phyloP scores from a whole-genome alignment of 2,888 invertebrate genomes.

The Halictus quadricinctus region DNA sequence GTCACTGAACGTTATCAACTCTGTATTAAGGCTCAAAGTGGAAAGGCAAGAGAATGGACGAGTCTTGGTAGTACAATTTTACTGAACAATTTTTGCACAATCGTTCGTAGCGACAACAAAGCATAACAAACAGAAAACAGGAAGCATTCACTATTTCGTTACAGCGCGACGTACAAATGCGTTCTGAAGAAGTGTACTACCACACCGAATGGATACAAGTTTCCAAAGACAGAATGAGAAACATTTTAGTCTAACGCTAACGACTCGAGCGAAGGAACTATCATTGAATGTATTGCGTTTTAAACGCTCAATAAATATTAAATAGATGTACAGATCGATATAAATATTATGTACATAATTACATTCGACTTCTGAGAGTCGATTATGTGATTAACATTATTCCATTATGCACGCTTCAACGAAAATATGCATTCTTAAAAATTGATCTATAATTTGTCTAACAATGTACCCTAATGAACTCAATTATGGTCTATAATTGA shows the following conservation, averaged over 20 bases:
- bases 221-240: conserved; percentile 1
- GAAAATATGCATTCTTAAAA: conserved; percentile 42
- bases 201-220: conserved; percentile 8
- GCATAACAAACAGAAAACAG: conserved; percentile 6
- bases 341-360: conserved; percentile 73
- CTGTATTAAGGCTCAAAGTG: conserved; percentile 50
- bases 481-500: conserved; percentile 16
- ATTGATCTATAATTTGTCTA: conserved; percentile 28
- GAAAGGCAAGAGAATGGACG: conserved; percentile 61
- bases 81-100: conserved; percentile 21
- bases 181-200: conserved; percentile 35
- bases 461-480: conserved; percentile 32
- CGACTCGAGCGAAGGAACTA: conserved; percentile 59
- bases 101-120: neutral
- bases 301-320: conserved; percentile 71
- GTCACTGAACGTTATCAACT: conserved; percentile 48
- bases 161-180: conserved; percentile 10
- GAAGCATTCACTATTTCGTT: conserved; percentile 7
- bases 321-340: conserved; percentile 64
- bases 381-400: conserved; percentile 34
- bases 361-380: conserved; percentile 46
- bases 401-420: conserved; percentile 20
- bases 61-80: conserved; percentile 45
- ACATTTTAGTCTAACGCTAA: conserved; percentile 24
- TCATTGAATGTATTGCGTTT: conserved; percentile 47